These are phyloP conservation scores for Scomber scombrus DNA, from an alignment of 2,113 vertebrate genomes.

Conservation along the genomic window DNA sequence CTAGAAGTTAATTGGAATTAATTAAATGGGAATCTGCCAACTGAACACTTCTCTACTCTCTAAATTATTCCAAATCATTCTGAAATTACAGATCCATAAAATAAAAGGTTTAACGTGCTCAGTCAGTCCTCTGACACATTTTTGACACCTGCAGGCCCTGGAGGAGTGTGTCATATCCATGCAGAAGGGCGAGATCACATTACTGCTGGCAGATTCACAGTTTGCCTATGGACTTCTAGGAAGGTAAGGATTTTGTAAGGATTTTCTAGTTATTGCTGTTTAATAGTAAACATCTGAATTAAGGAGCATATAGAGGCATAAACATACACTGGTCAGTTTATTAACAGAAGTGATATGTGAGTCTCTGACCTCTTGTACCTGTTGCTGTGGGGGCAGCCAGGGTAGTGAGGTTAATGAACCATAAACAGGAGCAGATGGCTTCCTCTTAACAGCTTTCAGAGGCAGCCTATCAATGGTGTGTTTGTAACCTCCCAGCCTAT, in stretches of 20 bases:
- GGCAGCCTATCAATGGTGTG: slow-evolving; percentile 63
- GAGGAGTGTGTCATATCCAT: slow-evolving; percentile 88
- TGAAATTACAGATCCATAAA: background rate
- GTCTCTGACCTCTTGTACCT: slow-evolving; percentile 74
- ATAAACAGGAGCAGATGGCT: slow-evolving; percentile 86
- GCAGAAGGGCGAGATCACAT: slow-evolving; percentile 85
- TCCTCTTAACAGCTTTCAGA: slow-evolving; percentile 72
- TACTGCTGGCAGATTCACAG: slow-evolving; percentile 87
- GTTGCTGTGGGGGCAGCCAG: slow-evolving; percentile 78
- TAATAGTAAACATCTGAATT: background rate
- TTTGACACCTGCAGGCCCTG: slow-evolving; percentile 82
- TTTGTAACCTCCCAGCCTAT: slow-evolving; percentile 68
- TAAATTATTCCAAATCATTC: background rate
- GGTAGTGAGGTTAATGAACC: slow-evolving; percentile 81
- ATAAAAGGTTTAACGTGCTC: background rate
- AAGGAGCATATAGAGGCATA: slow-evolving; percentile 7
- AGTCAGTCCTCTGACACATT: slow-evolving; percentile 15
- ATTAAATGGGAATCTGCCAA: too few species aligned
- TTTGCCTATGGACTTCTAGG: slow-evolving; percentile 87
- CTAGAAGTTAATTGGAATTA: too few species aligned
- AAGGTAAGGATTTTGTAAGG: slow-evolving; percentile 82
- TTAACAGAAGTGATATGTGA: background rate
- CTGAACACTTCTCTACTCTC: too few species aligned
- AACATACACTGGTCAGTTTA: background rate
- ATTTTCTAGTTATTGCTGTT: slow-evolving; percentile 27